Evolutionary conservation across 2,888 invertebrate species (phyloP).

Genomic region (Pilophorus perplexus): DNA sequence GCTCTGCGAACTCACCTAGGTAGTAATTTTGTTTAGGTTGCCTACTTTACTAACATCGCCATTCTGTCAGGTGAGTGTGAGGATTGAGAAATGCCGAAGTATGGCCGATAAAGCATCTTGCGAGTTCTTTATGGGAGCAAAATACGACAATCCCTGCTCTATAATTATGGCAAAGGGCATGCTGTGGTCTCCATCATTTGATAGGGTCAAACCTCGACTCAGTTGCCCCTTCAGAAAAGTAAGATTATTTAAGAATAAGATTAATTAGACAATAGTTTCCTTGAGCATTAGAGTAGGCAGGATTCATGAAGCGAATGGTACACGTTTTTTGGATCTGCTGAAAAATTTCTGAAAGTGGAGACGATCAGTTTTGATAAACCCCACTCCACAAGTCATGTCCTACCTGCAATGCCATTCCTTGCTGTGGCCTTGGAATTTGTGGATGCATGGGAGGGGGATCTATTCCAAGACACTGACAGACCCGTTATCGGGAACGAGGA

Average conservation of each 20-base stretch:
- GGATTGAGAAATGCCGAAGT: background rate
- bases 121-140: background rate
- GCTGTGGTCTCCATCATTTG: background rate
- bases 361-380: too few relatives aligned
- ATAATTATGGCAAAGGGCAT: background rate
- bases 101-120: background rate
- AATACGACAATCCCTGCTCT: background rate
- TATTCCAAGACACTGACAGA: background rate
- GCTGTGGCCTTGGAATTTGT: background rate
- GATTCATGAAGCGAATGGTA: too few relatives aligned
- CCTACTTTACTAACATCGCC: too few relatives aligned
- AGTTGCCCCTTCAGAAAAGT: constrained; percentile 1
- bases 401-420: too few relatives aligned
- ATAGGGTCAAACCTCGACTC: background rate
- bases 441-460: background rate
- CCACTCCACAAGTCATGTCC: too few relatives aligned
- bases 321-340: too few relatives aligned
- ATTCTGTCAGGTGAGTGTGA: background rate
- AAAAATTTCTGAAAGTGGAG: too few relatives aligned
- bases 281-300: too few relatives aligned
- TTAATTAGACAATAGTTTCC: too few relatives aligned
- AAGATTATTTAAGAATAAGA: background rate
- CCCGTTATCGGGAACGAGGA: too few relatives aligned
- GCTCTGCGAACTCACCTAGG: too few relatives aligned
- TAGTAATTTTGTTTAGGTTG: too few relatives aligned